phyloP scores from a whole-genome alignment of 2,113 vertebrate genomes.

The Spea bombifrons region DNA sequence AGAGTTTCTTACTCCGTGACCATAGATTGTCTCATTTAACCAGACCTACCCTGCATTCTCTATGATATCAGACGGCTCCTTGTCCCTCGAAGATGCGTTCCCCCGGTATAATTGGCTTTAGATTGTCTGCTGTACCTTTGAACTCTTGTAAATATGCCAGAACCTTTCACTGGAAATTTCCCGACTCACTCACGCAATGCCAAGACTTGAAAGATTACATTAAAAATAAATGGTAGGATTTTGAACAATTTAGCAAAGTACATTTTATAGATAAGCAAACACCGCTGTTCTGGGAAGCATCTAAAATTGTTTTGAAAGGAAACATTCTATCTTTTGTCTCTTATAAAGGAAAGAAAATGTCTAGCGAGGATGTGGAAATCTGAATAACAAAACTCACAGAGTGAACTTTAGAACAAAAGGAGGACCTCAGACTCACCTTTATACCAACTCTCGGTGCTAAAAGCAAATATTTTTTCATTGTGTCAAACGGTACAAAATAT shows the following conservation, averaged over 20 bases:
- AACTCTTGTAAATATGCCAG: constrained; percentile 9
- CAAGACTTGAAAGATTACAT: constrained; percentile 24
- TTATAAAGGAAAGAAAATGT: neutral
- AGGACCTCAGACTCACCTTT: neutral
- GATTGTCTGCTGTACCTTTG: constrained; percentile 18
- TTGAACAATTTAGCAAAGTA: constrained; percentile 25
- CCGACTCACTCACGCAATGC: constrained; percentile 18
- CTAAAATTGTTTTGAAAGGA: constrained; percentile 14
- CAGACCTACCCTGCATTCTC: too few species aligned
- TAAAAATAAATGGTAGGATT: constrained; percentile 33
- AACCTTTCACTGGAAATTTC: constrained; percentile 14
- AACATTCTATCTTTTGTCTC: constrained; percentile 25
- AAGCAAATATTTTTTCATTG: neutral
- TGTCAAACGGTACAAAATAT: too few species aligned
- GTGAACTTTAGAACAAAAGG: neutral
- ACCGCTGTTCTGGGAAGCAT: neutral
- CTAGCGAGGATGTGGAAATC: neutral
- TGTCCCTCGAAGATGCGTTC: neutral
- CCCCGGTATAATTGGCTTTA: neutral
- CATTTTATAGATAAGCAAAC: constrained; percentile 31
- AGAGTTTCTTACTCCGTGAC: too few species aligned
- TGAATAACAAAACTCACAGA: neutral
- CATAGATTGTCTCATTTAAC: too few species aligned
- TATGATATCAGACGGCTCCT: neutral
- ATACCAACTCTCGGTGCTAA: neutral